These are phyloP conservation scores for Mus caroli DNA, from an alignment of 2,797 vertebrate species.

Conservation along the genomic window DNA sequence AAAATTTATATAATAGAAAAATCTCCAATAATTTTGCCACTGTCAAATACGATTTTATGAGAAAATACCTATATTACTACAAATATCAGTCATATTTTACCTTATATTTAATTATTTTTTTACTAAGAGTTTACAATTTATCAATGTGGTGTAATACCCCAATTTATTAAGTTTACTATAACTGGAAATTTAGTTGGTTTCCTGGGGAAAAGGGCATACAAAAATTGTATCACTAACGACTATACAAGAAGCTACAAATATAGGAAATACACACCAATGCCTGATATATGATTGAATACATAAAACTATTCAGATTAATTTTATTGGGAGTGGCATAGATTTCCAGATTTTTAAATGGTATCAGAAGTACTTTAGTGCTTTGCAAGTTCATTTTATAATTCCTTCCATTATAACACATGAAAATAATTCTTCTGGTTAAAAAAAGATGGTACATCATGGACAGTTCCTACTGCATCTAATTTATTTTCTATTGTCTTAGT, in stretches of 20 bases:
- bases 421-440: slow-evolving; percentile 50
- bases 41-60: slow-evolving; percentile 11
- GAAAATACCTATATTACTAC: not conserved
- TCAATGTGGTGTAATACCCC: not conserved
- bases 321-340: slow-evolving; percentile 14
- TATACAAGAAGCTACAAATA: slow-evolving; percentile 54
- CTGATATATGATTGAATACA: not conserved
- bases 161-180: slow-evolving; percentile 61
- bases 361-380: slow-evolving; percentile 7
- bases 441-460: not conserved
- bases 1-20: slow-evolving; percentile 72
- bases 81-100: not conserved
- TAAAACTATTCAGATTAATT: slow-evolving; percentile 41
- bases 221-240: not conserved
- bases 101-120: slow-evolving; percentile 57
- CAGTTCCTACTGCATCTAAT: not conserved
- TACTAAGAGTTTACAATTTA: slow-evolving; percentile 37
- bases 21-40: slow-evolving; percentile 54
- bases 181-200: not conserved
- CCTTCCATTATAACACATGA: not conserved
- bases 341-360: slow-evolving; percentile 18
- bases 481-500: slow-evolving; percentile 56
- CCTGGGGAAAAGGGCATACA: slow-evolving; percentile 37
- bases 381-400: slow-evolving; percentile 50
- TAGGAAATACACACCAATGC: not conserved